Base-by-base conservation (phyloP, 2,797 vertebrate genomes). In the Muscicapa striata region DNA sequence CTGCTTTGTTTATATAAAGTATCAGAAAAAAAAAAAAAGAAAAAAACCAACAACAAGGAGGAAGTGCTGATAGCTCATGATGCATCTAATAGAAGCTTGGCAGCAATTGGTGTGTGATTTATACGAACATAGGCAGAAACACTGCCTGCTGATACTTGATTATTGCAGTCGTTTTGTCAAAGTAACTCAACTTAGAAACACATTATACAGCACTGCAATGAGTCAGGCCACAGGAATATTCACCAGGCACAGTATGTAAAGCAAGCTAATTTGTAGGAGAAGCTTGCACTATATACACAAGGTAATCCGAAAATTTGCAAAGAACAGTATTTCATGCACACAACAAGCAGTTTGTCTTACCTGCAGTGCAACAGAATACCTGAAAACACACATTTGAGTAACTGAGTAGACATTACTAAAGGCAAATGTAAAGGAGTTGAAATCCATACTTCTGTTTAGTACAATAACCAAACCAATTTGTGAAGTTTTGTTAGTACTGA, bases 111-210 rank as follows among this genome's bases (percentile, higher is more conserved):
- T 79, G 29, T 80, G 73, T 96, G 95, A 95, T 95, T 96, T 96
- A 94, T 94, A 81, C 15, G 59, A 94, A 88, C 85, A 78, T 3
- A 78, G 73, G 58, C 76, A 94, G 77, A 94, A 87, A 69, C 80
- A 86, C 69, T 95, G 83, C 93, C 95, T 96, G 93, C 93, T 96
- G 94, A 91, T 94, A 75, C 43, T 81, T 90, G 91, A 94, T 94
- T 96, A 94, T 88, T 94, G 76, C 79, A 86, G 91, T 81, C 59
- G 0, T 93, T 96, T 91, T 93, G 80, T 95, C 93, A 91, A 92
- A 93, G 83, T 86, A 94, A 75, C 51, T 94, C 69, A 59, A 6
- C 90, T 93, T 62, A 78, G 76, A 86, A 94, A 81, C 62, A 66
- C 89, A 86, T 94, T 94, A 78, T 34, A 58, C 58, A 79, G 58